Evolutionary conservation across 92 coral and sea anemone genomes (phyloP), one percentile per base, ranked within the genome.

Genomic region (Bergia sp.): DNA sequence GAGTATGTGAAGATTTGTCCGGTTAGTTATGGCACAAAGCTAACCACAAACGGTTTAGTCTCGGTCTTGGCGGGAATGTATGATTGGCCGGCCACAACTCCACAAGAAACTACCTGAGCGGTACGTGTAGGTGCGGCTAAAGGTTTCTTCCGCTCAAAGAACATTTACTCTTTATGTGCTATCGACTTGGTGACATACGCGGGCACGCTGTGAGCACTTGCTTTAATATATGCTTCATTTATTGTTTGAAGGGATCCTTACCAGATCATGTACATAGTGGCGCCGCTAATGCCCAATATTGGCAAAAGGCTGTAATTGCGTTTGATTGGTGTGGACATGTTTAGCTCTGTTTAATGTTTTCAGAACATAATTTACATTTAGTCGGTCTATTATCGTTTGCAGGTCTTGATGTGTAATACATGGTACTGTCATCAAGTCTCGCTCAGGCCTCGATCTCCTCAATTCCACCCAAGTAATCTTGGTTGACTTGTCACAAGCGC

Each of bases 311-410:
- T 44, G 79, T 84, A 84, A 84, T 84, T 84, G 55, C 79, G 64
- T 84, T 73, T 84, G 87, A 84, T 44, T 84, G 87, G 87, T 84
- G 87, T 71, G 78, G 78, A 84, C 79, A 67, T 69, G 65, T 43
- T 57, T 80, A 80, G 71, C 45, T 80, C 85, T 80, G 85, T 80
- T 84, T 71, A 84, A 84, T 84, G 79, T 84, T 84, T 84, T 84
- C 79, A 3, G 43, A 84, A 39, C 79, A 71, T 84, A 71, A 84
- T 84, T 84, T 84, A 71, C 87, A 84, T 84, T 84, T 84, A 67
- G 87, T 74, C 66, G 79, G 78, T 84, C 87, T 84, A 72, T 84
- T 84, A 84, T 84, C 87, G 66, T 84, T 84, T 84, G 66, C 87
- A 84, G 87, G 87, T 71, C 87, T 84, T 69, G 79, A 84, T 69